Evolutionary conservation across 2,797 vertebrate genomes (phyloP).

Genomic region (Phoxinus dragarum): DNA sequence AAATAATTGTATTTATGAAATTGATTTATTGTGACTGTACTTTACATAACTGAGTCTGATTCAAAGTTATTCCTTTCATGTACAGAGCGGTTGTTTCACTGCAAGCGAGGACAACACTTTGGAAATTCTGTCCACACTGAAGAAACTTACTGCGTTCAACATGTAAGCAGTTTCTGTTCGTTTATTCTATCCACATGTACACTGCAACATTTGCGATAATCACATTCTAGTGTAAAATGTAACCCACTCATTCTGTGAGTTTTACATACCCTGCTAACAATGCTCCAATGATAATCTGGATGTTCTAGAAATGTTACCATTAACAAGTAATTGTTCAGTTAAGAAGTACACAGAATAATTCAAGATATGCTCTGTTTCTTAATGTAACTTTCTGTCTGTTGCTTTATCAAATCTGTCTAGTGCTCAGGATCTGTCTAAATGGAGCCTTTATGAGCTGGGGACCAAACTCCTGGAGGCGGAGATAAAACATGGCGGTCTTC

Average conservation of each 20-base stretch:
- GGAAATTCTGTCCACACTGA: conserved; percentile 75
- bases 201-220: background rate
- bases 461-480: conserved; percentile 79
- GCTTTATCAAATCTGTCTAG: conserved; percentile 66
- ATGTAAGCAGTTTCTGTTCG: conserved; percentile 78
- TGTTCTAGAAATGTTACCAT: background rate
- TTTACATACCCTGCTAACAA: background rate
- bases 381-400: background rate
- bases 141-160: conserved; percentile 85
- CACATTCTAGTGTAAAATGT: background rate
- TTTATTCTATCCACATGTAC: background rate
- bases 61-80: conserved; percentile 56
- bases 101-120: conserved; percentile 68
- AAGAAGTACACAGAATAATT: background rate
- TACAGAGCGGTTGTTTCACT: conserved; percentile 73
- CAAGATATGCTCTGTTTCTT: background rate
- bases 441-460: conserved; percentile 82
- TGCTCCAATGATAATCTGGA: no score
- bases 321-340: background rate
- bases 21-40: background rate
- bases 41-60: background rate
- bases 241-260: background rate
- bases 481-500: conserved; percentile 67
- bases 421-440: conserved; percentile 85
- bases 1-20: background rate